Evolutionary conservation across 2,888 invertebrate species (phyloP), one percentile per base, ranked within the genome.

Genomic region (Amphiduros pacificus): DNA sequence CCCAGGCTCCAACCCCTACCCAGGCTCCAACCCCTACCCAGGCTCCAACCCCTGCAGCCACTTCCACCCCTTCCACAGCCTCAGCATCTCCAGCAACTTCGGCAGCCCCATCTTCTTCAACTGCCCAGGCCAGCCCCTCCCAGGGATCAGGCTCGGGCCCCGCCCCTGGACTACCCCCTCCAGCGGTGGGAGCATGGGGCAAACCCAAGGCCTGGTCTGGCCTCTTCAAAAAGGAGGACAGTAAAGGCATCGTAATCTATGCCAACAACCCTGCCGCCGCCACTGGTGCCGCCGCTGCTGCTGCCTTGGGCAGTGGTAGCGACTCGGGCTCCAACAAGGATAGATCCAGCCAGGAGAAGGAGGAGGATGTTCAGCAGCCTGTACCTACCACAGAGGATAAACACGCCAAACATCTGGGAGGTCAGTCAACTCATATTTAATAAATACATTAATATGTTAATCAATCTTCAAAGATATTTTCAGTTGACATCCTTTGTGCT

Each of bases 321-420:
- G 6, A 11, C 48, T n/a, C n/a, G n/a, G n/a, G n/a, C n/a, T n/a
- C 44, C 50, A 50, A 2, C 26, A 27, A 2, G 40, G 29, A 4
- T 6, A 20, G 1, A 11, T 48, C 1, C 24, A 24, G 36, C 26
- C 48, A 32, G 6, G 58, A 58, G 24, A 58, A 58, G 32, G 58
- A 51, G 9, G 48, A 44, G 28, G 48, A 56, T 6, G 48, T 29
- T 5, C 50, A 51, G 41, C 50, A 57, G 40, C 40, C 55, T 2
- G 64, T 64, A 14, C 27, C 64, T 5, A 44, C 52, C 14, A 55
- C 27, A 22, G 59, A 64, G 29, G 64, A 64, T 51, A 24, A 29
- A 17, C 24, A 24, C 6, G 64, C 64, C 31, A 57, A 55, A 49
- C 14, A 26, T 11, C 26, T 64, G 2, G 64, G 53, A 55, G 61